Evolutionary conservation across 2,797 vertebrate genomes (phyloP).

Genomic region (Premnoplex brunnescens): DNA sequence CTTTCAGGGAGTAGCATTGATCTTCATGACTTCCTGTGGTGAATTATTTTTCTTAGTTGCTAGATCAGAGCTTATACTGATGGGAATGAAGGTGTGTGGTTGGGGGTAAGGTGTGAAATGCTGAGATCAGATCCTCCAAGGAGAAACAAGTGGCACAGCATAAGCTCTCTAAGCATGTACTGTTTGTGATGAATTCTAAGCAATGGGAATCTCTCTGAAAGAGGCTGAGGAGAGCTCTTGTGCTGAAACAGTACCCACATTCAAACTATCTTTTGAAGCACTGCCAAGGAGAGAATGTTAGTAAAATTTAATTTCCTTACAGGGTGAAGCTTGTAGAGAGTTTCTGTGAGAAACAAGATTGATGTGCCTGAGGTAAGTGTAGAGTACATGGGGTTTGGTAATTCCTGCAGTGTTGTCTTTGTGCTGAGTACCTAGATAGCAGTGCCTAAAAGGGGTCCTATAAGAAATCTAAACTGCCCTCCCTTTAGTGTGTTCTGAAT

Average conservation of each 20-base stretch:
- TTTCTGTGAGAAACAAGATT: neutral
- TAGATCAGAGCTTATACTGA: neutral
- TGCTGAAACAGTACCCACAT: slow-evolving; percentile 82
- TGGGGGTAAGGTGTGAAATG: neutral
- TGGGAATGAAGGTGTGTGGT: neutral
- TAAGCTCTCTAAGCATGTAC: slow-evolving; percentile 15
- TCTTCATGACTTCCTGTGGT: neutral
- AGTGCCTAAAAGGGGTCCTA: neutral
- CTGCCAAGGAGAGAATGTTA: neutral
- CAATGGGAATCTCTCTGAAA: slow-evolving; percentile 99
- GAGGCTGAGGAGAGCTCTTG: slow-evolving; percentile 79
- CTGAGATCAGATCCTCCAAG: neutral
- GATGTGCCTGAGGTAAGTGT: neutral
- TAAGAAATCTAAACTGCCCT: neutral
- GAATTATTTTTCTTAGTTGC: neutral
- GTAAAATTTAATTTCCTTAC: neutral
- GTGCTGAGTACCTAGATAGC: neutral
- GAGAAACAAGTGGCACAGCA: neutral
- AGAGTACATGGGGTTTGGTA: neutral
- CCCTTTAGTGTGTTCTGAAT: neutral
- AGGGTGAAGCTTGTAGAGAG: neutral
- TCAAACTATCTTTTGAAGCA: neutral
- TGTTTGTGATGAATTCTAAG: slow-evolving; percentile 86
- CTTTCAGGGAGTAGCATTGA: neutral
- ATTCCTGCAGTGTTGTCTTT: neutral